phyloP scores from a whole-genome alignment of 1,140 invertebrate genomes.

The Papilio aristodemus region DNA sequence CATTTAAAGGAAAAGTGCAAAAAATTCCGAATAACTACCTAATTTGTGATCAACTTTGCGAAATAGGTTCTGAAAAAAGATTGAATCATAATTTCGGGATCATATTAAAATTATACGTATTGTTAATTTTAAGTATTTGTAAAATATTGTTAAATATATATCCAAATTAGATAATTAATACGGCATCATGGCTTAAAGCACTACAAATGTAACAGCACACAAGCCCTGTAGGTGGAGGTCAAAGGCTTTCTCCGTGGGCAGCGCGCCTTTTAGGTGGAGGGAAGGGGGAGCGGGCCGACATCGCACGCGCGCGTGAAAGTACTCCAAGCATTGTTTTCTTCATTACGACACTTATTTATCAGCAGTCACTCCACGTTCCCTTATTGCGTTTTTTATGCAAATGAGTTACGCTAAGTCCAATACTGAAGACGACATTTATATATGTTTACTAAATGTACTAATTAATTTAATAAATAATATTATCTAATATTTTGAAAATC shows the following conservation, averaged over 20 bases:
- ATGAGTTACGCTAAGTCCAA: conserved; percentile 45
- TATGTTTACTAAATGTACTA: conserved; percentile 17
- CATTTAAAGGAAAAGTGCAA: too few relatives aligned
- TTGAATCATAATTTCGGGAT: too few relatives aligned
- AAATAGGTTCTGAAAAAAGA: not conserved
- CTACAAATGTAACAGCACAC: conserved; percentile 52
- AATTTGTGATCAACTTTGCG: not conserved
- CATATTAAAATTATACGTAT: too few relatives aligned
- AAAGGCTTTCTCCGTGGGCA: conserved; percentile 72
- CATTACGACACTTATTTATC: conserved; percentile 76
- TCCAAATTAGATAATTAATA: not conserved
- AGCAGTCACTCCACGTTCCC: conserved; percentile 57
- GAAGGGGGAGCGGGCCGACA: conserved; percentile 46
- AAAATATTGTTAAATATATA: too few relatives aligned
- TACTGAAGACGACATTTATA: conserved; percentile 35
- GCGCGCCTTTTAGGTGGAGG: conserved; percentile 41
- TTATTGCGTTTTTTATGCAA: conserved; percentile 73
- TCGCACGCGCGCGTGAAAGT: conserved; percentile 73
- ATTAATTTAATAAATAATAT: not conserved
- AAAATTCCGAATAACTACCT: too few relatives aligned
- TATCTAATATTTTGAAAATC: too few relatives aligned
- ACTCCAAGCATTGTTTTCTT: conserved; percentile 70
- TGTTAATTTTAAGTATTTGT: too few relatives aligned
- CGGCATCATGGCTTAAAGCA: conserved; percentile 40
- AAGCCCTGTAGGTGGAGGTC: conserved; percentile 64